Conservation (phyloP, 2,888 invertebrate genomes). For the Drosophila anomalata region DNA sequence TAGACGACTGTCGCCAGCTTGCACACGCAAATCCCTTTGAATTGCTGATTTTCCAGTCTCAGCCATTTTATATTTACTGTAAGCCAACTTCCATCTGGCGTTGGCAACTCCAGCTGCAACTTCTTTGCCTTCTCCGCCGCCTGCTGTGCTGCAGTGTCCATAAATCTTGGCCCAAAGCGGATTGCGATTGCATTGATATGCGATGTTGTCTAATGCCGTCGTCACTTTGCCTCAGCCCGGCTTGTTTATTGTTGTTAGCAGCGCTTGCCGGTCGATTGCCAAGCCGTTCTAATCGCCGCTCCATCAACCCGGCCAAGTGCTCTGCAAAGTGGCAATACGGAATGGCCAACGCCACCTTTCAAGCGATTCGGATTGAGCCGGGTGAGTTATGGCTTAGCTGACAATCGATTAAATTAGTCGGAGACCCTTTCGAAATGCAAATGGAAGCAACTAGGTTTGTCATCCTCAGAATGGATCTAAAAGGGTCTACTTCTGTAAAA, state of each 20-base stretch:
- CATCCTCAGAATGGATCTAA: neutral
- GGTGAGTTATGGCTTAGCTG: conserved; percentile 48
- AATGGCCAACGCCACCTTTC: conserved; percentile 50
- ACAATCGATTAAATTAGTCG: conserved; percentile 7
- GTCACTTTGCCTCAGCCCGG: conserved; percentile 32
- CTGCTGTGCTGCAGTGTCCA: conserved; percentile 55
- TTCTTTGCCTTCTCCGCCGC: conserved; percentile 6
- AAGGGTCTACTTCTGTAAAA: no score
- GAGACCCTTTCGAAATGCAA: neutral
- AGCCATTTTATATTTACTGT: conserved; percentile 49
- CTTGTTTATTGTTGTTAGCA: conserved; percentile 65
- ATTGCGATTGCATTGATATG: conserved; percentile 75
- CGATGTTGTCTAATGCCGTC: conserved; percentile 62
- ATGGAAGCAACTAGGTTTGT: neutral
- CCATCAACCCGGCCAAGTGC: conserved; percentile 53
- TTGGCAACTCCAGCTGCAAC: conserved; percentile 25
- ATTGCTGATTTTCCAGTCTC: conserved; percentile 60
- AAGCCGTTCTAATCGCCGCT: conserved; percentile 31
- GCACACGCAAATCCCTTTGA: conserved; percentile 68
- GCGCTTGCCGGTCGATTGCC: conserved; percentile 37
- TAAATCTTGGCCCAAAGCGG: conserved; percentile 73
- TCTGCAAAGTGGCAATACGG: conserved; percentile 57
- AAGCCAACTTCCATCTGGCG: conserved; percentile 31
- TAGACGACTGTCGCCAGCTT: conserved; percentile 59
- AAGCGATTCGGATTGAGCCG: conserved; percentile 37